Base-by-base conservation (phyloP, 2,888 invertebrate genomes). In the Morpho deidamia region DNA sequence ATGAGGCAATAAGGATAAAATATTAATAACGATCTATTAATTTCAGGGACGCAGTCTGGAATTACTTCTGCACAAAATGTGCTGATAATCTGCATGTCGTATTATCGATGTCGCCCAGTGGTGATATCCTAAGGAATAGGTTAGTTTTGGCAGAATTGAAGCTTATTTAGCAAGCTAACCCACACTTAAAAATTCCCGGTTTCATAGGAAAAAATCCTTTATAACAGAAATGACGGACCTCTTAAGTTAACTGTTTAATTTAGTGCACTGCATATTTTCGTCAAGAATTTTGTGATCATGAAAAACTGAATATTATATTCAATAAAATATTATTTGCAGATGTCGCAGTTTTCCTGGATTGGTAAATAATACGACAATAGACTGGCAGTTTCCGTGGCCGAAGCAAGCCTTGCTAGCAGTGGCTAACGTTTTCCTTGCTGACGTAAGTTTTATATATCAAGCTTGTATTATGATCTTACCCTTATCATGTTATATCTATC, bases 321-420 rank as follows among this genome's bases (percentile, higher is more conserved):
- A 23, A 23, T 23, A 23, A 23, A 1, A 23, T 23, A 23, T 35
- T 49, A 10, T n/a, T 23, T 44, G 9, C 61, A 88, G 89, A 11
- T 97, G 97, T 71, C 92, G 97, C 62, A 97, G 94, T 83, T 98
- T 97, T 81, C 98, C 98, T 0, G 97, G 97, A 0, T 87, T 98
- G 44, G 96, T 98, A 39, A 97, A 97, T 73, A 96, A 96, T 72
- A 96, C 97, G 0, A 96, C 95, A 39, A 97, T 98, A 61, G 97
- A 98, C 78, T 98, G 97, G 97, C 93, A 97, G 74, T 97, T 96
- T 79, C 94, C 97, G 0, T 98, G 98, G 98, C 97, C 98, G 0
- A 92, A 94, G 62, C 96, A 97, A 76, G 98, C 98, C 0, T 76
- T 98, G 45, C 88, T 94, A 51, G 96, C 97, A 0, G 97, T 98